Base-by-base conservation (phyloP, 1,140 invertebrate species). In the Bombus confusus region DNA sequence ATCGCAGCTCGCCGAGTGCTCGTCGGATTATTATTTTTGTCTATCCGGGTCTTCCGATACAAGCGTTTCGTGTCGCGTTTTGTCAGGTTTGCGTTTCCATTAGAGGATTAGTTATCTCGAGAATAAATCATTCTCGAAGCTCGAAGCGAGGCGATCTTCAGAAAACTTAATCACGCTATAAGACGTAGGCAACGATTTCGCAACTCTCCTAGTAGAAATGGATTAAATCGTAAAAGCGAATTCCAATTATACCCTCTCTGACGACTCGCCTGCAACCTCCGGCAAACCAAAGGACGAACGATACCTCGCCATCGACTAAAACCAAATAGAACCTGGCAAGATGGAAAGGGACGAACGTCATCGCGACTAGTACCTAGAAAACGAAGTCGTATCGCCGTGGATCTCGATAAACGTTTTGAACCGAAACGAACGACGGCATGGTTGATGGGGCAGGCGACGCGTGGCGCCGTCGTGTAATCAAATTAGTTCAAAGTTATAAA, bases 401-500 rank as follows among this genome's bases (percentile, higher is more conserved):
- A 39, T 41, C n/a, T 47, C 47, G 66, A 78, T 52, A 72, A 37
- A 34, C 69, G 57, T 86, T 86, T 47, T 85, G 83, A 90, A 90
- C 90, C 80, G 83, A 88, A 90, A 87, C 69, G 71, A 71, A 66
- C 57, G 84, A 87, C 77, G 87, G 73, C 86, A 6, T 52, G 1
- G 47, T 52, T 52, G 47, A 52, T 22, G 47, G 87, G 64, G 88
- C 79, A 85, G 86, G 80, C 85, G 85, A 87, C 85, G 85, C 87
- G 89, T 91, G 85, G 87, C 90, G 85, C 73, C 87, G 82, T 87
- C 73, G 71, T 79, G 62, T 91, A 91, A 91, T 91, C 85, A 90
- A 86, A 91, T 91, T 91, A 91, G 88, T 85, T 85, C 85, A 74
- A 80, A 72, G 87, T 91, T 91, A 89, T 91, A 91, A 91, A 90